Evolutionary conservation across 1,140 invertebrate genomes (phyloP), one percentile per base, ranked within the genome.

Genomic region (Caenorhabditis brenneri): DNA sequence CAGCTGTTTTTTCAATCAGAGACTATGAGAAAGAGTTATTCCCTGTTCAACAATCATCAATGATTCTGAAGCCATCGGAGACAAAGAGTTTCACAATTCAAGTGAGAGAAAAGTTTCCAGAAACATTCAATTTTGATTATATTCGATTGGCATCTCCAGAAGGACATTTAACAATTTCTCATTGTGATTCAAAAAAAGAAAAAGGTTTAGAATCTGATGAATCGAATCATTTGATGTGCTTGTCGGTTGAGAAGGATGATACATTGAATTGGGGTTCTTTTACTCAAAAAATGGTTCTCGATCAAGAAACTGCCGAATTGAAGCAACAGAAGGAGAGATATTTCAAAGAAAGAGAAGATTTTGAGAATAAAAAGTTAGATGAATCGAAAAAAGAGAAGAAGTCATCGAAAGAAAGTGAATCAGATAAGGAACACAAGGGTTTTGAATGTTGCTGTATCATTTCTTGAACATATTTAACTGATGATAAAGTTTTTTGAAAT

Each of bases 131-230:
- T 4, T 74, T 74, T 27, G 65, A 74, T 12, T 15, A 42, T 7
- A 74, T 22, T 39, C 33, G n/a, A 42, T 27, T 74, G n/a, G 12
- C 12, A 24, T 19, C 2, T 42, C 65, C 65, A 33, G 65, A 74
- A 42, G 65, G 65, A 24, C 36, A 74, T 24, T 24, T 74, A 1
- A 74, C 65, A 19, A 74, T 74, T 74, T 42, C 65, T 74, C 65
- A 74, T 74, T 74, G 65, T 27, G 65, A 46, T 24, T 22, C 65
- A 24, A 74, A n/a, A 31, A 74, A 27, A 36, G 22, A 65, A 36
- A 58, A 6, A 24, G 24, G 16, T 46, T 15, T 46, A n/a, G 22
- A 74, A 24, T 42, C 24, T 9, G 22, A 42, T n/a, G 65, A 46
- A 24, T 22, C 16, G 15, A 42, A 74, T 39, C 36, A 36, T 46